Evolutionary conservation across 2,797 vertebrate species (phyloP), one percentile per base, ranked within the genome.

Genomic region (Neosalanx taihuensis): DNA sequence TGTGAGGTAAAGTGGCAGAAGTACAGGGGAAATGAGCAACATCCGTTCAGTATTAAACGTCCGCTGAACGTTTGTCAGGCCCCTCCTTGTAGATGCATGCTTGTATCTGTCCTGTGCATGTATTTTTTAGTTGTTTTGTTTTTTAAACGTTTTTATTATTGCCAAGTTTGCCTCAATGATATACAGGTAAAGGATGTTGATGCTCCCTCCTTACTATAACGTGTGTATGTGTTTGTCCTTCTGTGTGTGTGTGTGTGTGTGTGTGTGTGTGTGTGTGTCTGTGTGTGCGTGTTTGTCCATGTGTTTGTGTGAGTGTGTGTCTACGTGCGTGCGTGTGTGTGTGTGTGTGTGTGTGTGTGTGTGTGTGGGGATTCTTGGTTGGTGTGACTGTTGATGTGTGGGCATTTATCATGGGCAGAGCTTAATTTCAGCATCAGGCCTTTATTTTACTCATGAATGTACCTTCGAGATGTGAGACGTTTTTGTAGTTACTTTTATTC

Each of bases 41-140:
- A 69, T 83, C 80, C 87, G 61, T 85, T 77, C 73, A 71, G 71
- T 71, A 53, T 26, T 35, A 73, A 82, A 79, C 78, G 79, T 86
- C 73, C 75, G 76, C 83, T 85, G 84, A 87, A 80, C 81, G 87
- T 84, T 3, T 88, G 23, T 87, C 90, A 88, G 89, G 83, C 85
- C 78, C 88, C 89, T 91, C 91, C 87, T 78, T 85, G 87, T 91
- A 89, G 91, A 90, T 92, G 93, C 93, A 94, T 94, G 93, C 91
- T 89, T 79, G 86, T 92, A 83, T 84, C 84, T 64, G 85, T 92
- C 89, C 79, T 83, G 76, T 93, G 92, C 92, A 93, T 92, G 92
- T 88, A 75, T 83, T 84, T 33, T 84, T 33, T 74, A 84, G 81
- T 23, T 2, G 35, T 73, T 77, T 84, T 70, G 33, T 51, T 69